phyloP scores from a whole-genome alignment of 2,888 invertebrate genomes.

The Xylota sylvarum region DNA sequence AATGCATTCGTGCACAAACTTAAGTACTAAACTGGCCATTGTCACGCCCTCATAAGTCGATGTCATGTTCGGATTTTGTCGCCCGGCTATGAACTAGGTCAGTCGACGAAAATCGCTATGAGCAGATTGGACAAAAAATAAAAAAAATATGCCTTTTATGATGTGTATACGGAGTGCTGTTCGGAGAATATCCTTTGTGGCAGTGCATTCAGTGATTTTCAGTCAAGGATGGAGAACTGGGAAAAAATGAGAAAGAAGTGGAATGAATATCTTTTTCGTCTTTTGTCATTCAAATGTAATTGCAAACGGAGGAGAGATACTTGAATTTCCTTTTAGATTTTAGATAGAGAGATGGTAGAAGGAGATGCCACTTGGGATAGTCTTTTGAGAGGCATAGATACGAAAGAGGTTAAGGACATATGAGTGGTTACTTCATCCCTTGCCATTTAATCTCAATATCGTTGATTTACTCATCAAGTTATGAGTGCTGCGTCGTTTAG shows the following conservation, averaged over 20 bases:
- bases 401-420: slow-evolving; percentile 66
- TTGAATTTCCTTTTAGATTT: slow-evolving; percentile 23
- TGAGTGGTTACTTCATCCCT: slow-evolving; percentile 45
- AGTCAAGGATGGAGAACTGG: slow-evolving; percentile 61
- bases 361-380: slow-evolving; percentile 24
- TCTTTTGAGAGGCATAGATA: slow-evolving; percentile 12
- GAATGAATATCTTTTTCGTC: slow-evolving; percentile 60
- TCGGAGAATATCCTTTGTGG: slow-evolving; percentile 39
- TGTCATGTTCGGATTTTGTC: slow-evolving; percentile 65
- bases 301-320: slow-evolving; percentile 16
- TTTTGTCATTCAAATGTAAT: slow-evolving; percentile 73
- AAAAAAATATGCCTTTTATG: background rate
- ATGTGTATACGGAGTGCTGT: background rate
- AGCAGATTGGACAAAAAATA: slow-evolving; percentile 42
- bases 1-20: slow-evolving; percentile 57
- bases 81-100: slow-evolving; percentile 64
- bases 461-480: slow-evolving; percentile 41
- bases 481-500: slow-evolving; percentile 2
- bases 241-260: too few relatives aligned
- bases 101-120: slow-evolving; percentile 68
- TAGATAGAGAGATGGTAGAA: slow-evolving; percentile 12
- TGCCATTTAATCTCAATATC: slow-evolving; percentile 40
- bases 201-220: slow-evolving; percentile 52
- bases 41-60: slow-evolving; percentile 74
- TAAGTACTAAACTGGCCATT: slow-evolving; percentile 67